Evolutionary conservation across 2,113 vertebrate genomes (phyloP), one percentile per base, ranked within the genome.

Genomic region (Larimichthys crocea): DNA sequence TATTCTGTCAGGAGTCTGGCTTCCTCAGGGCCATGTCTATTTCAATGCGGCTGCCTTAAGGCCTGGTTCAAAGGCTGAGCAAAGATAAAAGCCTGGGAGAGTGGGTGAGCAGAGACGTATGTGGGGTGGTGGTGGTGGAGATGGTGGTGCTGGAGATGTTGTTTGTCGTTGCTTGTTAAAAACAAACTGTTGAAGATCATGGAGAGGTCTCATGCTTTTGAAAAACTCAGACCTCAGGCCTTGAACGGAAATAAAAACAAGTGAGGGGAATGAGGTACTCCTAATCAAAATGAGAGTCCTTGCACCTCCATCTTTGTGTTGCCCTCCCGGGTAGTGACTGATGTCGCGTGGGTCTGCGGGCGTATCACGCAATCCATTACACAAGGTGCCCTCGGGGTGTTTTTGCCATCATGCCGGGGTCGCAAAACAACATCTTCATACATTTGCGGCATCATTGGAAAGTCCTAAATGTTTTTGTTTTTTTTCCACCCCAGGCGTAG

Each of bases 111-210:
- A 49, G 19, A 26, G 40, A 40, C 35, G 35, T 40, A 8, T 40
- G 35, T 5, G 35, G 35, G 35, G 35, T 8, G 35, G 35, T 9
- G 22, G 29, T 52, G 52, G 50, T 55, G 35, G 35, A 1, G 35
- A 5, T 9, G 22, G 29, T 52, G 52, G 50, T 55, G 81, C 64
- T 67, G 52, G 56, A 52, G 81, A 89, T 89, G 88, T 76, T 88
- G 82, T 92, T 90, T 92, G 89, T 93, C 90, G 88, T 72, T 70
- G 86, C 80, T 87, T 83, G 79, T 92, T 89, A 90, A 87, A 90
- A 90, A 82, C 79, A 91, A 89, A 82, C 76, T 64, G 74, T 26
- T 66, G 59, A 86, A 83, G 85, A 89, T 85, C 79, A 86, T 20
- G 74, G 74, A 80, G 35, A 84, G 87, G 84, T 85, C 81, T 73